phyloP scores from a whole-genome alignment of 2,797 vertebrate species.

The Emydoidea blandingii region DNA sequence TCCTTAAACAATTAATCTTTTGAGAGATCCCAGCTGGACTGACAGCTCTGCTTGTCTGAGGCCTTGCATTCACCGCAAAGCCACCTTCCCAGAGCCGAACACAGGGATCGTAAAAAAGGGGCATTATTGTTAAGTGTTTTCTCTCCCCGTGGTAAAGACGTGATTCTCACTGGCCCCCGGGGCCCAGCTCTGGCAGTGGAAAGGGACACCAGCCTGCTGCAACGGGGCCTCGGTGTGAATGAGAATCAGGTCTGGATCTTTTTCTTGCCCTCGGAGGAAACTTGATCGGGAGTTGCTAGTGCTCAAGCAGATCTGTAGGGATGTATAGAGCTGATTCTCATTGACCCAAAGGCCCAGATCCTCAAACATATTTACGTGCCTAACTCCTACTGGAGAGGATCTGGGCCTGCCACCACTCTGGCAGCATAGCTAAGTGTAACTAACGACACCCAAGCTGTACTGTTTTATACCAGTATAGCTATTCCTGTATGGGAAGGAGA shows the following conservation, averaged over 20 bases:
- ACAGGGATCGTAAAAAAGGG: not conserved
- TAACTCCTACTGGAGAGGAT: not conserved
- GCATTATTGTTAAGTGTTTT: not conserved
- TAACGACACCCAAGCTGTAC: not conserved
- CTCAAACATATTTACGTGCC: not conserved
- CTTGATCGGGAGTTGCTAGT: not conserved
- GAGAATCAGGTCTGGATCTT: not conserved
- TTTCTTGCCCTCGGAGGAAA: not conserved
- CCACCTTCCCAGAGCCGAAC: conserved; percentile 37
- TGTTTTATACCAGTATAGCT: not conserved
- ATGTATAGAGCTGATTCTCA: not conserved
- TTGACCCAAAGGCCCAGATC: not conserved
- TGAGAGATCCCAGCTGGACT: conserved; percentile 47
- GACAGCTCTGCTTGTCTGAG: conserved; percentile 57
- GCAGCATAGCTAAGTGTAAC: not conserved
- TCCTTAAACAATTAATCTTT: conserved; percentile 75
- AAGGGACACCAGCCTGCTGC: not conserved
- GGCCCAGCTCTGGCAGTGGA: not conserved
- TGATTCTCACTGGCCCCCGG: not conserved
- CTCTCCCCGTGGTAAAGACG: not conserved
- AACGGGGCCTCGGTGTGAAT: not conserved
- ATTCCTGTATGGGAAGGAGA: not conserved
- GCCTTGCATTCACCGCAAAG: not conserved
- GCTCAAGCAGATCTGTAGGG: not conserved
- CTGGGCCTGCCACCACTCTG: not conserved